Evolutionary conservation across 2,113 vertebrate genomes (phyloP).

Genomic region (Datnioides undecimradiatus): DNA sequence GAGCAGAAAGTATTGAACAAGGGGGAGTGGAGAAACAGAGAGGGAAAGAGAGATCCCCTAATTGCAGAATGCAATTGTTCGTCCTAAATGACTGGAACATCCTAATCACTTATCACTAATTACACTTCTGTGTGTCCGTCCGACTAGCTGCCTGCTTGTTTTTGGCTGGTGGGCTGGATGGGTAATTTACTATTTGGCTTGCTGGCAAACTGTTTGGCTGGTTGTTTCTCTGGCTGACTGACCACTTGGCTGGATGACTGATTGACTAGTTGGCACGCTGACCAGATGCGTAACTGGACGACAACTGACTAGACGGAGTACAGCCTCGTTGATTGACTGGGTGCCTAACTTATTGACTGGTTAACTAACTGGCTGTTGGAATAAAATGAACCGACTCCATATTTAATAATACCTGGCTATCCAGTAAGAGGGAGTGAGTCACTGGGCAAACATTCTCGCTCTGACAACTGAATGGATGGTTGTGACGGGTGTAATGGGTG

Average conservation of each 20-base stretch:
- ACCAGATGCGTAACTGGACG: constrained; percentile 35
- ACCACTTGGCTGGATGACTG: constrained; percentile 38
- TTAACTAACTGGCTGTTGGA: constrained; percentile 36
- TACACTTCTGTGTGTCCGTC: constrained; percentile 57
- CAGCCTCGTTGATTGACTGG: constrained; percentile 27
- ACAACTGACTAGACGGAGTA: constrained; percentile 27
- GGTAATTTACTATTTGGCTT: constrained; percentile 57
- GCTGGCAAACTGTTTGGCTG: constrained; percentile 41
- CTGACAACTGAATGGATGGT: constrained; percentile 56
- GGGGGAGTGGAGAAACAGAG: constrained; percentile 38
- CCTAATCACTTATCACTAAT: constrained; percentile 74
- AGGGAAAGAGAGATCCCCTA: constrained; percentile 57
- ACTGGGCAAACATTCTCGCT: constrained; percentile 19
- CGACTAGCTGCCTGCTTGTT: constrained; percentile 29
- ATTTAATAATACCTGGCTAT: constrained; percentile 39
- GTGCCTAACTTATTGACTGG: constrained; percentile 40
- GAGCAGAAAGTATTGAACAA: constrained; percentile 61
- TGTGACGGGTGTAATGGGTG: constrained; percentile 58
- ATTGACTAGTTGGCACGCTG: constrained; percentile 31
- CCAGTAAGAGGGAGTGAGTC: constrained; percentile 31
- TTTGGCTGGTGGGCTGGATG: constrained; percentile 40
- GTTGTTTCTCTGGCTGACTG: constrained; percentile 24
- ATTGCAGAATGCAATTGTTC: constrained; percentile 70
- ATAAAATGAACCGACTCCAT: constrained; percentile 19
- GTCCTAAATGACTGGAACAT: constrained; percentile 63